Percentiles rank a stretch among this genome's conserved stretches.
Conservation (phyloP, 2,888 invertebrate species). For the Vannuccia rotundouncinata region DNA sequence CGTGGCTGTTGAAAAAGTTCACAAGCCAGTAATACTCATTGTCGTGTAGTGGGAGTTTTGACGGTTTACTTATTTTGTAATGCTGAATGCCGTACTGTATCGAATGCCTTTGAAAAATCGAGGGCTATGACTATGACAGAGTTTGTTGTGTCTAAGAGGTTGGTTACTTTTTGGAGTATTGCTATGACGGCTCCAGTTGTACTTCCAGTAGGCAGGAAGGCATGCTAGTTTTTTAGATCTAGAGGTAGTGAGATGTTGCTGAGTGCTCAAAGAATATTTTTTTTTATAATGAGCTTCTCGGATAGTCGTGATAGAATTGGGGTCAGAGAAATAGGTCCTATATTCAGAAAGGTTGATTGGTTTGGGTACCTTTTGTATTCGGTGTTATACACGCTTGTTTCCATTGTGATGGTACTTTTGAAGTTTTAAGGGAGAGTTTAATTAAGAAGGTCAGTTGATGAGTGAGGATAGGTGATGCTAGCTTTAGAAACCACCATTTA, state of each 20-base stretch:
- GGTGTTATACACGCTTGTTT: slow-evolving; percentile 14
- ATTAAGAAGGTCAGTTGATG: slow-evolving; percentile 13
- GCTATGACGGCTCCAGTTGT: slow-evolving; percentile 14
- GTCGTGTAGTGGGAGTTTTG: slow-evolving; percentile 22
- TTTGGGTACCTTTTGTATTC: slow-evolving; percentile 26
- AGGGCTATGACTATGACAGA: slow-evolving; percentile 23
- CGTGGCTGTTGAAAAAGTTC: slow-evolving; percentile 16
- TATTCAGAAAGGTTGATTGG: slow-evolving; percentile 11
- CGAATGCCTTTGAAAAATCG: slow-evolving; percentile 12
- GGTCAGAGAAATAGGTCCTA: slow-evolving; percentile 23
- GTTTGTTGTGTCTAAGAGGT: slow-evolving; percentile 11
- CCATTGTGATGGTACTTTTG: slow-evolving; percentile 12
- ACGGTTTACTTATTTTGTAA: slow-evolving; percentile 7
- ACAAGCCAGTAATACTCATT: slow-evolving; percentile 8
- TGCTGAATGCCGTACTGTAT: slow-evolving; percentile 11
- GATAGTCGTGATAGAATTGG: slow-evolving; percentile 10
- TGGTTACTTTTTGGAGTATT: slow-evolving; percentile 14
- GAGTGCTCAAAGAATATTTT: neutral
- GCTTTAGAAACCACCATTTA: slow-evolving; percentile 26
- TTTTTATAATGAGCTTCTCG: slow-evolving; percentile 24
- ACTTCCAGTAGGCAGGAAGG: slow-evolving; percentile 26
- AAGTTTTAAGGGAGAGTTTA: slow-evolving; percentile 23
- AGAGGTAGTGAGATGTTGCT: slow-evolving; percentile 9
- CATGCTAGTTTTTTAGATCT: neutral
- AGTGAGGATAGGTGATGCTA: slow-evolving; percentile 26